phyloP scores from a whole-genome alignment of 1,140 invertebrate species.

The Drosophila willistoni region DNA sequence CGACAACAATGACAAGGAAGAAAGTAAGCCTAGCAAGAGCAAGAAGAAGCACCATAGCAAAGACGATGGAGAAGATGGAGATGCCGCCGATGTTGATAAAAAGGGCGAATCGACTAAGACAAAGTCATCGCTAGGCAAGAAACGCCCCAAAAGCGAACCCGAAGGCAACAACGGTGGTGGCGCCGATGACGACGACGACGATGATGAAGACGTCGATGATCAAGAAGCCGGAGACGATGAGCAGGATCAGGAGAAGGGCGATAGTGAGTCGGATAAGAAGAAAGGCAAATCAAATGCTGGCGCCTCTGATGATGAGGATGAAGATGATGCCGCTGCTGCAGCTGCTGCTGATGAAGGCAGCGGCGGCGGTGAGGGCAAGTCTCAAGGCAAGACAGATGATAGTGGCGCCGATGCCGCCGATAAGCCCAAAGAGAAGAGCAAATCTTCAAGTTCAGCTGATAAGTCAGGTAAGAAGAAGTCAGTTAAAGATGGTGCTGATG shows the following conservation, averaged over 20 bases:
- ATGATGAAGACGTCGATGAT: slow-evolving; percentile 81
- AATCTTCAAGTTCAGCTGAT: slow-evolving; percentile 36
- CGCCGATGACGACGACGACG: no score
- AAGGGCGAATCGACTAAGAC: slow-evolving; percentile 53
- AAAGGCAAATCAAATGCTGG: slow-evolving; percentile 68
- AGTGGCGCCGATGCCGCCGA: slow-evolving; percentile 48
- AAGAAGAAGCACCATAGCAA: slow-evolving; percentile 62
- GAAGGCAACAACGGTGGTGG: slow-evolving; percentile 34
- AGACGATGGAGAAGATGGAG: slow-evolving; percentile 50
- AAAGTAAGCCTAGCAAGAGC: slow-evolving; percentile 48
- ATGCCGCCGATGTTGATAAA: slow-evolving; percentile 50
- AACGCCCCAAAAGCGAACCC: slow-evolving; percentile 80
- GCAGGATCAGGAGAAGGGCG: slow-evolving; percentile 83
- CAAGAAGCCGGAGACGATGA: slow-evolving; percentile 83
- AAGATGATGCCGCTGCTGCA: not conserved
- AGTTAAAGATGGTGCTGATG: slow-evolving; percentile 50
- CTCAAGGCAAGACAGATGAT: slow-evolving; percentile 50
- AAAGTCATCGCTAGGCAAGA: slow-evolving; percentile 62
- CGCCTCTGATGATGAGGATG: slow-evolving; percentile 56
- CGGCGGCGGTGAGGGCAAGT: not conserved
- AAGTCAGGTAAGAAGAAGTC: slow-evolving; percentile 77
- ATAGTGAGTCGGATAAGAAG: slow-evolving; percentile 81
- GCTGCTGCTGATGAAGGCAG: not conserved
- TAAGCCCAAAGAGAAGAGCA: slow-evolving; percentile 63
- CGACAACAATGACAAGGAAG: slow-evolving; percentile 68